Percentiles rank a stretch among this genome's conserved stretches.
Evolutionary conservation across 2,113 vertebrate genomes (phyloP).

Genomic region (Pycnonotus jocosus): DNA sequence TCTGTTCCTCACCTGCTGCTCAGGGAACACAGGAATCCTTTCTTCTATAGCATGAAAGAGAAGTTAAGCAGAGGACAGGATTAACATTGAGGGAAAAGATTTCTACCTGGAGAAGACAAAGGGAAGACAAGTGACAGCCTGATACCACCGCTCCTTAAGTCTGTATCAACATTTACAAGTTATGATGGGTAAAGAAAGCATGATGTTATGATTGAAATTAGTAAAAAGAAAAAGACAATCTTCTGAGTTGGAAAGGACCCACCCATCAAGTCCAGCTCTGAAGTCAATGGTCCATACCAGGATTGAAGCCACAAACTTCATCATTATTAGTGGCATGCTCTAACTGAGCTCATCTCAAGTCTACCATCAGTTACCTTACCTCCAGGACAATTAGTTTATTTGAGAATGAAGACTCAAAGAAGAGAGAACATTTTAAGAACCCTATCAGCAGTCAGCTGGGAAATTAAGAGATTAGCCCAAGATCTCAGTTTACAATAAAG

Average conservation of each 20-base stretch:
- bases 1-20: background rate
- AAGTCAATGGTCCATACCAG: background rate
- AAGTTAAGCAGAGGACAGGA: background rate
- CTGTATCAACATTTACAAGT: background rate
- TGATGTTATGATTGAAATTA: background rate
- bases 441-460: background rate
- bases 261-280: background rate
- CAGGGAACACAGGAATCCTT: background rate
- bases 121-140: background rate
- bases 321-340: background rate
- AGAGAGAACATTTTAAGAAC: background rate
- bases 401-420: background rate
- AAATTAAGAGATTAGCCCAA: background rate
- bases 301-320: background rate
- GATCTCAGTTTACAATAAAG: background rate
- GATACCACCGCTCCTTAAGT: background rate
- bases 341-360: background rate
- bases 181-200: background rate
- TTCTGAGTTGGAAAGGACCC: background rate
- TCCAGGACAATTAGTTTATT: background rate
- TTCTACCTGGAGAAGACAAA: background rate
- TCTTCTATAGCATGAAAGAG: background rate
- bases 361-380: background rate
- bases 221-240: background rate
- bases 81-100: background rate